Evolutionary conservation across 2,113 vertebrate genomes (phyloP).

Genomic region (Engystomops pustulosus): DNA sequence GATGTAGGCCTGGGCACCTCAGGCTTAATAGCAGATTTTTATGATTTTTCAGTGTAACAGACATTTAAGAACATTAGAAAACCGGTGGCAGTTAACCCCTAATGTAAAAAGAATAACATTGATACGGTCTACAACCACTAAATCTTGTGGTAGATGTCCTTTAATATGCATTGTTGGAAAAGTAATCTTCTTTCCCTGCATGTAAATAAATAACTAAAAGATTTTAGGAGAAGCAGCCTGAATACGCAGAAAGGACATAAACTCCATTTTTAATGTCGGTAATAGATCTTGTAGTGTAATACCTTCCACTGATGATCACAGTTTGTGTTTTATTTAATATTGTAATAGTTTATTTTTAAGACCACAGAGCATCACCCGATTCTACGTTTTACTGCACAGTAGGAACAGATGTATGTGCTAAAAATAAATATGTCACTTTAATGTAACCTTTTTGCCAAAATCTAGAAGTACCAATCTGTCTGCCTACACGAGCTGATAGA

Average conservation of each 20-base stretch:
- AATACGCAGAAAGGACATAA: background rate
- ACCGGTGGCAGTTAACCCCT: too few relatives aligned
- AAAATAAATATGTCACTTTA: conserved; percentile 9
- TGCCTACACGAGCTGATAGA: background rate
- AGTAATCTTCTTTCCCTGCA: conserved; percentile 33
- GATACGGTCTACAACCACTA: too few relatives aligned
- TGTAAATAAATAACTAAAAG: conserved; percentile 25
- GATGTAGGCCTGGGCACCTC: too few relatives aligned
- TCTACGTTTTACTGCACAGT: background rate
- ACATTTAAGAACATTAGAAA: too few relatives aligned
- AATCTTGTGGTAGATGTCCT: too few relatives aligned
- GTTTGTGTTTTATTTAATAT: conserved; percentile 20
- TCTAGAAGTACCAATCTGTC: background rate
- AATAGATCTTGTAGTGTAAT: conserved; percentile 1
- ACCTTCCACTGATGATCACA: background rate
- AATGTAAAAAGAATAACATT: too few relatives aligned
- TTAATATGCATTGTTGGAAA: conserved; percentile 31
- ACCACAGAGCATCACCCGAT: background rate
- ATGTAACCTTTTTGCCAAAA: background rate
- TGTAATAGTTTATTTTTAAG: background rate
- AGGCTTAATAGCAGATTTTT: too few relatives aligned
- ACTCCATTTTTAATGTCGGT: background rate
- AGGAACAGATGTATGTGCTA: background rate
- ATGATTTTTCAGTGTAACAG: too few relatives aligned
- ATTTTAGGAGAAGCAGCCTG: background rate